Conservation (phyloP, 53 echinoderm and acorn worm species). For the Echinarachnius parma region DNA sequence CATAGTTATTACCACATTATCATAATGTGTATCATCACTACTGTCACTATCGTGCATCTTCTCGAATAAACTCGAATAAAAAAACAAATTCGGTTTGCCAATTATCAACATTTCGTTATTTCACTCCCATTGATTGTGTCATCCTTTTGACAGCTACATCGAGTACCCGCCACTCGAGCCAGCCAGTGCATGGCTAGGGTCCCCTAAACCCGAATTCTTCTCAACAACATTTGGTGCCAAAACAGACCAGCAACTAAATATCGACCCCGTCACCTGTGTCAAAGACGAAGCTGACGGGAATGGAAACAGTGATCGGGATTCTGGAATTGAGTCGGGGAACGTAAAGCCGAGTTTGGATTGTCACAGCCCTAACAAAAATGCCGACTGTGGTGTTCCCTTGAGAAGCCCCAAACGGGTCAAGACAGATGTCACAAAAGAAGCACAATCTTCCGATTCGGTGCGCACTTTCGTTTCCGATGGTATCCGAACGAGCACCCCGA, state of each 20-base stretch:
- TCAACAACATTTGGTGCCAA: no score
- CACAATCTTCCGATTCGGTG: background rate
- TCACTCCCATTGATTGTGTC: no score
- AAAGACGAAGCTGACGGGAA: background rate
- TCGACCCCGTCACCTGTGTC: background rate
- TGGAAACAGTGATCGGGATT: no score
- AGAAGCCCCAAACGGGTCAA: no score
- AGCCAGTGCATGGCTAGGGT: constrained; percentile 1
- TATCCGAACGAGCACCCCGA: constrained; percentile 33
- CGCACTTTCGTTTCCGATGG: background rate
- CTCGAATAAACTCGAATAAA: no score
- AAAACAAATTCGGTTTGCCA: no score
- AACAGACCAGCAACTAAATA: background rate
- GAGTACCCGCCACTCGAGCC: constrained; percentile 2
- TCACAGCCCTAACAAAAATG: no score
- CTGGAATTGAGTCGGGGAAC: background rate
- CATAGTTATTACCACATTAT: no score
- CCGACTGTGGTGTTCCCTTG: no score
- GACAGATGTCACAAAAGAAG: background rate
- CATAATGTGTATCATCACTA: no score
- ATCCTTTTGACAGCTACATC: background rate
- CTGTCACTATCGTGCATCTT: no score
- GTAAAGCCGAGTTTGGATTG: background rate
- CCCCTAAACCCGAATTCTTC: background rate
- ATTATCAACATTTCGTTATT: no score